Percentiles rank a stretch among this genome's conserved stretches.
Evolutionary conservation across 2,888 invertebrate species (phyloP).

Genomic region (Agrilus biguttatus): DNA sequence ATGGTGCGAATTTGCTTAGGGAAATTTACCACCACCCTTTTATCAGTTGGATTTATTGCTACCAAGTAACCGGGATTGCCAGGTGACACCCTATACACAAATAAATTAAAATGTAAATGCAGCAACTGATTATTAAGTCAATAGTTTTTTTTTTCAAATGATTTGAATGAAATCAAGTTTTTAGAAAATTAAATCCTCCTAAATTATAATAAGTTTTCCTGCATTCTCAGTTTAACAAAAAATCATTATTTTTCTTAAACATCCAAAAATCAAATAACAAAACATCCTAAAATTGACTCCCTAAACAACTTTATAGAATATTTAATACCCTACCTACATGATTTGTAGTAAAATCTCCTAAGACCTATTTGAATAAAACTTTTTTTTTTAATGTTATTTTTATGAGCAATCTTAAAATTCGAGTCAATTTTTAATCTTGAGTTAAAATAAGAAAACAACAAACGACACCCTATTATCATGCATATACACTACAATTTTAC

Average conservation of each 20-base stretch:
- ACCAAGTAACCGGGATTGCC: constrained; percentile 65
- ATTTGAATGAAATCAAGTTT: no score
- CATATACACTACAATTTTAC: no score
- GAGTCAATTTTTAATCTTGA: no score
- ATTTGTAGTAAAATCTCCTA: background rate
- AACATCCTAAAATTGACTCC: no score
- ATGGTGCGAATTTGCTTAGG: constrained; percentile 27
- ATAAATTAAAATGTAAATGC: background rate
- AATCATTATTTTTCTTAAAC: no score
- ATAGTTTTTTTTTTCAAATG: no score
- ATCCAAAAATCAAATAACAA: no score
- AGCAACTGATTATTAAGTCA: background rate
- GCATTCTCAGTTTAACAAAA: background rate
- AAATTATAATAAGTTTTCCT: no score
- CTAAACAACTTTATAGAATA: background rate
- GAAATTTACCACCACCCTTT: constrained; percentile 39
- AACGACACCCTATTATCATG: no score
- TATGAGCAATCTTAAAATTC: no score
- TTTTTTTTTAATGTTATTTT: no score
- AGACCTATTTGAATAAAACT: background rate
- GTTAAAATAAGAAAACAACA: no score
- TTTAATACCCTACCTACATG: background rate
- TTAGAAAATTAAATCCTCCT: background rate
- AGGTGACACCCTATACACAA: constrained; percentile 44
- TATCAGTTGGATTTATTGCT: constrained; percentile 48